Base-by-base conservation (phyloP, 1,140 invertebrate genomes). In the Hydropsyche tenuis region DNA sequence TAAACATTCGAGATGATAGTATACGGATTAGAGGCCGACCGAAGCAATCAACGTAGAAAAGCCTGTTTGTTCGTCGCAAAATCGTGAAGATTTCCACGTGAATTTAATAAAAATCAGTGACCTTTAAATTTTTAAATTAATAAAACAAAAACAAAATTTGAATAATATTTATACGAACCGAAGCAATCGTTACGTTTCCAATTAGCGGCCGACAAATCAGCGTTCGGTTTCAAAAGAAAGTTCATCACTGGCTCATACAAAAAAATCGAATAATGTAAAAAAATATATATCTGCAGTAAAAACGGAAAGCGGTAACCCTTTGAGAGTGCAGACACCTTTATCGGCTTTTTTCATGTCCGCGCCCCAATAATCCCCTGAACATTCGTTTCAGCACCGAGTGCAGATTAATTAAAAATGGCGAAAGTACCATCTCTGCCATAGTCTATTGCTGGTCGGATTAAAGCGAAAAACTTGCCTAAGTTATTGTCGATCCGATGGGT, bases 361-460 rank as follows among this genome's bases (percentile, higher is more conserved):
- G 45, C 42, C 23, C 65, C 65, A 43, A 48, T 45, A 48, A 43
- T 68, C 65, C 45, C 65, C 65, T 68, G 65, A 43, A 68, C 65
- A 68, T 68, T 48, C 45, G 22, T 60, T 60, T 23, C 56, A 16
- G 48, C 30, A 48, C 45, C 12, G 65, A 27, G 43, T 48, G 43
- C 37, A 68, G 65, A 68, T 68, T 68, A 68, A 68, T 68, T 68
- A 68, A 68, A 68, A 68, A 27, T 43, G 37, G 37, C 14, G 18
- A 11, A 46, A 16, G 30, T 4, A 4, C 30, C 9, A 37, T 37
- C 30, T 4, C 9, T 37, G 3, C 9, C 3, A 37, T 4, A 37
- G 30, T 37, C 30, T 37, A 37, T 37, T 4, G 9, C 30, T 5
- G 56, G 56, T 20, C 1, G 23, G 56, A 20, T 62, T 62, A 16